phyloP scores from a whole-genome alignment of 2,888 invertebrate genomes.

The Eulithis testata region DNA sequence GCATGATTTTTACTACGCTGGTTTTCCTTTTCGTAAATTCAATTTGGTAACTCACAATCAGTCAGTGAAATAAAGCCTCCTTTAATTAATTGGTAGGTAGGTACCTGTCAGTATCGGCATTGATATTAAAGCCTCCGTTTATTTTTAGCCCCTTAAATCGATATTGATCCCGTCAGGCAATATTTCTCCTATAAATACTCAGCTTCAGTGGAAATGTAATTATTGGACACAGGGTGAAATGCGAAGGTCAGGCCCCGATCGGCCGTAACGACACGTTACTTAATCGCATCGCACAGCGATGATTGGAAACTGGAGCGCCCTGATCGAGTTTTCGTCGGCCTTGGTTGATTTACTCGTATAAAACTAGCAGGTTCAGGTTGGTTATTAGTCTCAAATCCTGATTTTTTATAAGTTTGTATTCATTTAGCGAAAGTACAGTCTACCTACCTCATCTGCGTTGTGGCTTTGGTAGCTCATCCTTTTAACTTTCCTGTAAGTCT shows the following conservation, averaged over 20 bases:
- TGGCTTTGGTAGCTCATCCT: conserved; percentile 89
- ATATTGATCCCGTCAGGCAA: conserved; percentile 1
- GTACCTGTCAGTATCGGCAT: no score
- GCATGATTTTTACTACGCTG: conserved; percentile 3
- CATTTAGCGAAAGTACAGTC: conserved; percentile 10
- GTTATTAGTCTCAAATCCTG: no score
- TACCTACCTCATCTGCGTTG: conserved; percentile 86
- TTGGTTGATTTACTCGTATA: conserved; percentile 7
- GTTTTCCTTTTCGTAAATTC: neutral
- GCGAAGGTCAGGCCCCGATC: conserved; percentile 34
- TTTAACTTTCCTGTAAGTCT: conserved; percentile 89
- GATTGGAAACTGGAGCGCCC: conserved; percentile 17
- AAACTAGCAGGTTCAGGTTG: neutral
- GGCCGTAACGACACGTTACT: conserved; percentile 14
- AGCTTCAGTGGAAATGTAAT: conserved; percentile 16
- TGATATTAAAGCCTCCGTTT: no score
- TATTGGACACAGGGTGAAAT: conserved; percentile 26
- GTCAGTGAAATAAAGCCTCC: no score
- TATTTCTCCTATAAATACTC: conserved; percentile 2
- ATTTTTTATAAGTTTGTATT: no score
- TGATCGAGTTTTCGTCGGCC: conserved; percentile 9
- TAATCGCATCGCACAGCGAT: conserved; percentile 28
- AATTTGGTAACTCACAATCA: no score
- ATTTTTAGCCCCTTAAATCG: neutral
- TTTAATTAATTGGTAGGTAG: no score